Evolutionary conservation across 2,888 invertebrate genomes (phyloP).

Genomic region (Tipula vernalis): DNA sequence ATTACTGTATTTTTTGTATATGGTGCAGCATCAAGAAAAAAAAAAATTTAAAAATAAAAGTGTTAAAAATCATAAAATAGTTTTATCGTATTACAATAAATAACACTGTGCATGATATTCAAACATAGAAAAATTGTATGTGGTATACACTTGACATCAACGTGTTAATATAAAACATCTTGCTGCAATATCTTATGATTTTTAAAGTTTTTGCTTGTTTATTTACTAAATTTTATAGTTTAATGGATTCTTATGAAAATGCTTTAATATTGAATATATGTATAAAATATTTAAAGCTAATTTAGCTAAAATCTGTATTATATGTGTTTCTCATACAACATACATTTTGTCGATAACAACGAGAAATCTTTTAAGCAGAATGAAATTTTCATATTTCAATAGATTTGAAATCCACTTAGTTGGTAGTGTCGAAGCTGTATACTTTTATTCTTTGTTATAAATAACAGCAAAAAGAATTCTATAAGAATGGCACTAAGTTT

Average conservation of each 20-base stretch:
- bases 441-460: no score
- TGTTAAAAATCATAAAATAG: conserved; percentile 1
- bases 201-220: background rate
- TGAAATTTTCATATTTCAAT: no score
- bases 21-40: background rate
- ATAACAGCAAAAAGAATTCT: no score
- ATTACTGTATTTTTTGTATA: background rate
- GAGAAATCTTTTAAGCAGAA: no score
- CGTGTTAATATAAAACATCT: background rate
- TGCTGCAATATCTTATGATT: background rate
- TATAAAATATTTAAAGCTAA: background rate
- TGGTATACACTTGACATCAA: background rate
- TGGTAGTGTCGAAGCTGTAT: no score
- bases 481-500: no score
- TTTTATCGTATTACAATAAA: background rate
- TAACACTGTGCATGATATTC: background rate
- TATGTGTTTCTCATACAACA: no score
- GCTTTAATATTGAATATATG: background rate
- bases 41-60: background rate
- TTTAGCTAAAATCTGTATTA: no score
- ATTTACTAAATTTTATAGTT: background rate
- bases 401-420: no score
- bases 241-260: background rate
- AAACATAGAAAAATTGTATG: background rate
- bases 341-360: no score